A percentile compares a stretch with the other conserved stretches of the same genome.
These are phyloP conservation scores for Gymnoscopelus microlampas DNA, from an alignment of 2,797 vertebrate genomes.

Conservation along the genomic window DNA sequence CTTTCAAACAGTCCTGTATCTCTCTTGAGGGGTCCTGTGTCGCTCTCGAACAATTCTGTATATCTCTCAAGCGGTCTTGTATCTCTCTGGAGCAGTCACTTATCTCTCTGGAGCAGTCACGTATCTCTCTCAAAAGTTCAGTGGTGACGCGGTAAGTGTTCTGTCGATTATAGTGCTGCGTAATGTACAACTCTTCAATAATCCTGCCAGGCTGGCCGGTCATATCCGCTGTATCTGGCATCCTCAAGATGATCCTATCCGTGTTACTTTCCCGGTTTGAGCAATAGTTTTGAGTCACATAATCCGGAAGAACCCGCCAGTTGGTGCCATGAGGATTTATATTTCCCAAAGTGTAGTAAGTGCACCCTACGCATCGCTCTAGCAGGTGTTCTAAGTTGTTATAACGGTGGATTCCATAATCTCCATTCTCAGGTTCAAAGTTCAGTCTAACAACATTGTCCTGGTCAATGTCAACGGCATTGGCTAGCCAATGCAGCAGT, in stretches of 20 bases:
- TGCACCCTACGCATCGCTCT: background rate
- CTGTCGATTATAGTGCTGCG: background rate
- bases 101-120: background rate
- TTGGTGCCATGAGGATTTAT: background rate
- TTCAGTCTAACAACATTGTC: background rate
- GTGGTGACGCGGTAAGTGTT: slow-evolving; percentile 1
- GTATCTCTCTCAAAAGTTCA: background rate
- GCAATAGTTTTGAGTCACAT: background rate
- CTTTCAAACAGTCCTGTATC: too few relatives aligned
- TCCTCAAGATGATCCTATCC: background rate
- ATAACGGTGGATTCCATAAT: slow-evolving; percentile 2
- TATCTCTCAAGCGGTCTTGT: too few relatives aligned
- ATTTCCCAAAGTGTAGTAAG: slow-evolving; percentile 1
- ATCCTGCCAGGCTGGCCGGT: too few relatives aligned
- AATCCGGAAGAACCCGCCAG: background rate
- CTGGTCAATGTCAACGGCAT: background rate
- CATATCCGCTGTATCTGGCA: background rate
- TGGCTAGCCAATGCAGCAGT: slow-evolving; percentile 1
- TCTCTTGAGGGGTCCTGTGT: too few relatives aligned
- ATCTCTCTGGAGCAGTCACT: too few relatives aligned
- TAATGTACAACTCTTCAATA: background rate
- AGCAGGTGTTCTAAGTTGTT: background rate
- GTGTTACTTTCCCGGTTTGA: background rate
- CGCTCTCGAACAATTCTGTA: too few relatives aligned
- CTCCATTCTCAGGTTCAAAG: background rate